A percentile compares a stretch with the other conserved stretches of the same genome.
These are phyloP conservation scores for Troglohyphantes excavatus DNA, from an alignment of 2,888 invertebrate species.

Conservation along the genomic window DNA sequence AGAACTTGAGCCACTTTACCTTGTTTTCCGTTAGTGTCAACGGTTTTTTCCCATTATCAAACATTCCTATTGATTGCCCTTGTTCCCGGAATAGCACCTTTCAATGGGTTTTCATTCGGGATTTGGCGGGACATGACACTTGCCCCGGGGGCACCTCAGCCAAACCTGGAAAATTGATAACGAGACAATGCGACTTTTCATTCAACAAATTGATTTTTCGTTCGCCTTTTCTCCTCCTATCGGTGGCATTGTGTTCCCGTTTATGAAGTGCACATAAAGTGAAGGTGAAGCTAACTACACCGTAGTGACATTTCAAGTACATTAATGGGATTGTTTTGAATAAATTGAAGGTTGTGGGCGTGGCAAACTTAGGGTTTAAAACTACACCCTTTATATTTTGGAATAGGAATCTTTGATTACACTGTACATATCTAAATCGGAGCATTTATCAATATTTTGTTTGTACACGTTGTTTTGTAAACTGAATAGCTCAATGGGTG, in stretches of 20 bases:
- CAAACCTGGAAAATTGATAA: constrained; percentile 8
- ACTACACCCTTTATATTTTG: too few relatives aligned
- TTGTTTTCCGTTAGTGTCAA: constrained; percentile 20
- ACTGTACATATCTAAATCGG: too few relatives aligned
- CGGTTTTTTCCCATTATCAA: constrained; percentile 40
- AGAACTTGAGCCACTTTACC: constrained; percentile 18
- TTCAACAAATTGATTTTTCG: constrained; percentile 25
- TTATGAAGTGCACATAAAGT: too few relatives aligned
- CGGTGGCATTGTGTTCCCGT: background rate
- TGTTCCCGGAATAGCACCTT: constrained; percentile 31
- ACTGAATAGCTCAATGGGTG: too few relatives aligned
- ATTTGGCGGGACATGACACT: constrained; percentile 11
- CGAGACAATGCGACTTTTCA: background rate
- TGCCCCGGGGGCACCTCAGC: constrained; percentile 12
- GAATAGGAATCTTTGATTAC: too few relatives aligned
- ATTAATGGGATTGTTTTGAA: too few relatives aligned
- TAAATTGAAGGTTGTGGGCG: too few relatives aligned
- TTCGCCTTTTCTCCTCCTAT: background rate
- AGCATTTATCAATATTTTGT: too few relatives aligned
- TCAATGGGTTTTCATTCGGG: constrained; percentile 23
- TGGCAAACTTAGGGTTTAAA: too few relatives aligned
- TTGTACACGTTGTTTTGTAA: too few relatives aligned
- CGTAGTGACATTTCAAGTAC: too few relatives aligned
- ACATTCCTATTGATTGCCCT: constrained; percentile 13
- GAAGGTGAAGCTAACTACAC: too few relatives aligned